These are phyloP conservation scores for Branchipolynoe longqiensis DNA, from an alignment of 2,888 invertebrate species.

Conservation along the genomic window DNA sequence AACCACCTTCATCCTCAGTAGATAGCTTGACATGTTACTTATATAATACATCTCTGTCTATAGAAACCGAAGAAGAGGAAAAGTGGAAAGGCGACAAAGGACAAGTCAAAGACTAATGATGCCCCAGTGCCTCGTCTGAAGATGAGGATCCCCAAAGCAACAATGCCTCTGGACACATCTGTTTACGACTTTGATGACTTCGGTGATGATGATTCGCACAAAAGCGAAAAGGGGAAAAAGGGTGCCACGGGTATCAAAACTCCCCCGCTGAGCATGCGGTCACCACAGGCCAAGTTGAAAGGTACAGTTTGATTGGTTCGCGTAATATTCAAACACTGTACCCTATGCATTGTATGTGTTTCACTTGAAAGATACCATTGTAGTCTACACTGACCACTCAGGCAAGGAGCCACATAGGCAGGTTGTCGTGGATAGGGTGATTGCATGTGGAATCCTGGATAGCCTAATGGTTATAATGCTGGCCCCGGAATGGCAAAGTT, in stretches of 20 bases:
- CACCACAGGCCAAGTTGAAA: conserved; percentile 48
- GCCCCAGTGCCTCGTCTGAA: conserved; percentile 63
- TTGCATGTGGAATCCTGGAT: no score
- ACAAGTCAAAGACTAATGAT: conserved; percentile 55
- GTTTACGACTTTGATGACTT: conserved; percentile 60
- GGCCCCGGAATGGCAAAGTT: no score
- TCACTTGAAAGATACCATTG: no score
- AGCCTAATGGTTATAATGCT: no score
- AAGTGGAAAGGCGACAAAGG: conserved; percentile 6
- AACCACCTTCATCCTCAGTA: no score
- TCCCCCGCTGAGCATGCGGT: background rate
- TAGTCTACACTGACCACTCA: no score
- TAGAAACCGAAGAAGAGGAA: conserved; percentile 38
- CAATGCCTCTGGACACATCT: conserved; percentile 70
- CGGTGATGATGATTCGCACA: no score
- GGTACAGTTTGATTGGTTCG: background rate
- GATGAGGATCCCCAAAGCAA: conserved; percentile 76
- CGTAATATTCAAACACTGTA: background rate
- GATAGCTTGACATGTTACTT: background rate
- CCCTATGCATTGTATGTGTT: no score
- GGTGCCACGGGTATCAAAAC: conserved; percentile 4
- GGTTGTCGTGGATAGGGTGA: no score
- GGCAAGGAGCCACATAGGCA: no score
- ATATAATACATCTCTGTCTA: background rate
- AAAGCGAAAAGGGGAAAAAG: background rate